Base-by-base conservation (phyloP, 2,797 vertebrate species). In the Lacerta bilineata region DNA sequence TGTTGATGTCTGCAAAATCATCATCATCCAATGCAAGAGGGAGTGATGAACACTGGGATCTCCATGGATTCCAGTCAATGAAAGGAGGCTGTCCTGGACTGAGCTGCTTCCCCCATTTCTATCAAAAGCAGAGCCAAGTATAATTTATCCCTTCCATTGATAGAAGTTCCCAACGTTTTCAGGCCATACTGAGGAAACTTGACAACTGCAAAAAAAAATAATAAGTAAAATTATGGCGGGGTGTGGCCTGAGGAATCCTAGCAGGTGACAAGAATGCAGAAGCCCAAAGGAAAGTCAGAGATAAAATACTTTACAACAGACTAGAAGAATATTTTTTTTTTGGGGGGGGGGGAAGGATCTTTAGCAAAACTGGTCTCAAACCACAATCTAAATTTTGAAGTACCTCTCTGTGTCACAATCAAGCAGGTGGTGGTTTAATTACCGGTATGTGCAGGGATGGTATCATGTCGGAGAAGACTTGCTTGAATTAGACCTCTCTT, bases 1-100 rank as follows among this genome's bases (percentile, higher is more conserved):
- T 23, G 8, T 66, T 88, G 69, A 88, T 29, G 79, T 8, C 33
- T 20, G 46, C 76, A 88, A 87, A 89, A 88, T 3, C 1, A 39
- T 3, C 1, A 39, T 0, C 0, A 9, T 83, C 76, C 69, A 75
- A 39, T 69, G 76, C 7, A 66, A 75, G 43, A 76, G 61, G 59
- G 2, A 72, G 3, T 8, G 84, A 55, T 39, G 25, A 87, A 39
- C 33, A n/a, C 8, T 72, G 5, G 18, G 27, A 39, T 66, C 17
- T 17, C 36, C 8, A 7, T 10, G 5, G 46, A 82, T 75, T 36
- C 11, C 25, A 5, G 17, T 33, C 69, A 82, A n/a, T 7, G 6
- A 74, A 46, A 17, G 11, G 36, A 29, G 27, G 6, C 17, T 27
- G 41, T 43, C 9, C 74, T 66, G 15, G 61, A 75, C 25, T 80